These are phyloP conservation scores for Aspidiotus rigidus DNA, from an alignment of 2,888 invertebrate genomes.

Conservation along the genomic window DNA sequence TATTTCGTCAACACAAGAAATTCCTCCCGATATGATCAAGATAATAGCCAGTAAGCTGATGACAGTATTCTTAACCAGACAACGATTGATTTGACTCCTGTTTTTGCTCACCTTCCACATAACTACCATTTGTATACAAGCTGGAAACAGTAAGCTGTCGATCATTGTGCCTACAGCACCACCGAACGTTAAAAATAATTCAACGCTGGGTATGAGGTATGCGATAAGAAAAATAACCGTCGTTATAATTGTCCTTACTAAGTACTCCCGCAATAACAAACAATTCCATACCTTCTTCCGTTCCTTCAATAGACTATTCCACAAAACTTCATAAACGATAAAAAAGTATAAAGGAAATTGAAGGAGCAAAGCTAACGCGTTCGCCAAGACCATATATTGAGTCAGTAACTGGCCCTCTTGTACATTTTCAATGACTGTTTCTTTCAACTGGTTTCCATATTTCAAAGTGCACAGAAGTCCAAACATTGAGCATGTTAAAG, in stretches of 20 bases:
- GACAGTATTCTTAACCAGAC: conserved; percentile 5
- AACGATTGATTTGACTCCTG: not conserved
- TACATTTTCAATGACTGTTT: conserved; percentile 80
- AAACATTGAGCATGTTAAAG: conserved; percentile 70
- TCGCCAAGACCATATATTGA: not conserved
- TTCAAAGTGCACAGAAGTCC: conserved; percentile 85
- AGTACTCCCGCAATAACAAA: conserved; percentile 58
- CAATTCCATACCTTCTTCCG: conserved; percentile 53
- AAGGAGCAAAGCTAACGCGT: conserved; percentile 67
- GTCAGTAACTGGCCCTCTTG: conserved; percentile 43
- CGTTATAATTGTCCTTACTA: conserved; percentile 65
- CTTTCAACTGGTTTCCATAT: conserved; percentile 61
- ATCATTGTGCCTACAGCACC: conserved; percentile 82
- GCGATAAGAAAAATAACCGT: conserved; percentile 61
- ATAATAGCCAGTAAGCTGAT: not conserved
- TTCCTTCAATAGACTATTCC: conserved; percentile 65
- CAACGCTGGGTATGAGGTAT: conserved; percentile 70
- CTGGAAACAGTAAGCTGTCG: conserved; percentile 80
- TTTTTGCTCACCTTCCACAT: conserved; percentile 1
- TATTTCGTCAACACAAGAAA: conserved; percentile 2
- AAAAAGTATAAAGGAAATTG: conserved; percentile 90
- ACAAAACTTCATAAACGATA: conserved; percentile 86
- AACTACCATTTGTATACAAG: conserved; percentile 73
- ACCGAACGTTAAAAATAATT: conserved; percentile 59
- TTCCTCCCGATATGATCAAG: not conserved